phyloP scores from a whole-genome alignment of 30 jellyfish, hydroid and myxozoan species.

The Pelagia noctiluca region DNA sequence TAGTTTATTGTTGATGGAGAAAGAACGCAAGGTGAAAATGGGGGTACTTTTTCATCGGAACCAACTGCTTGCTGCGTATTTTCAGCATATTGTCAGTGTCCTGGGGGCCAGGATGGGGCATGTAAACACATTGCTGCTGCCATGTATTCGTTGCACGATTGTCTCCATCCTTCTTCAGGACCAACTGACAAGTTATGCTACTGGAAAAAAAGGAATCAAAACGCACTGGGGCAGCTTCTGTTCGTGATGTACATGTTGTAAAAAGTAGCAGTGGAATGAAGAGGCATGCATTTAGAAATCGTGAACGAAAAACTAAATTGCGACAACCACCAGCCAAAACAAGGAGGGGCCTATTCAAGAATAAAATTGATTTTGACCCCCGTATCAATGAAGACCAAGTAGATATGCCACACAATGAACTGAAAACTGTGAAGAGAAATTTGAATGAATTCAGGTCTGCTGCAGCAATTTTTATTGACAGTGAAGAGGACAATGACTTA shows the following conservation, averaged over 20 bases:
- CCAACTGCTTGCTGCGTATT: slow-evolving; percentile 47
- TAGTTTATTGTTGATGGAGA: slow-evolving; percentile 30
- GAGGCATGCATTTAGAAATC: not conserved
- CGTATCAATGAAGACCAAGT: slow-evolving; percentile 5
- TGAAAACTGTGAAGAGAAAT: slow-evolving; percentile 14
- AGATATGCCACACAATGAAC: not conserved
- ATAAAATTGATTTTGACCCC: not conserved
- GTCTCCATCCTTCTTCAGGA: slow-evolving; percentile 34
- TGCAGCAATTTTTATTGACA: slow-evolving; percentile 2
- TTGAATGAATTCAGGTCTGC: slow-evolving; percentile 10
- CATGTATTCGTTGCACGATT: slow-evolving; percentile 34
- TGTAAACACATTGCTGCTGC: slow-evolving; percentile 53
- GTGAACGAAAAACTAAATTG: not conserved
- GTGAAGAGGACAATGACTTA: slow-evolving; percentile 25
- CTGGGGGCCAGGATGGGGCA: slow-evolving; percentile 56
- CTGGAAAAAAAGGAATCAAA: slow-evolving; percentile 37
- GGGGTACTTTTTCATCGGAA: slow-evolving; percentile 7
- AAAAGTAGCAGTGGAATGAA: slow-evolving; percentile 11
- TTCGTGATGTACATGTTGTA: slow-evolving; percentile 15
- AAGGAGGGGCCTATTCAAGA: slow-evolving; percentile 18
- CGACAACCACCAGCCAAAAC: not conserved
- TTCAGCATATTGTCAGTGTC: slow-evolving; percentile 41
- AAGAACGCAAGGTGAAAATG: not conserved
- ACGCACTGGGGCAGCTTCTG: slow-evolving; percentile 20
- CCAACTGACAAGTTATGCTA: slow-evolving; percentile 43